Evolutionary conservation across 2,888 invertebrate genomes (phyloP), one percentile per base, ranked within the genome.

Genomic region (Trichopria drosophilae): DNA sequence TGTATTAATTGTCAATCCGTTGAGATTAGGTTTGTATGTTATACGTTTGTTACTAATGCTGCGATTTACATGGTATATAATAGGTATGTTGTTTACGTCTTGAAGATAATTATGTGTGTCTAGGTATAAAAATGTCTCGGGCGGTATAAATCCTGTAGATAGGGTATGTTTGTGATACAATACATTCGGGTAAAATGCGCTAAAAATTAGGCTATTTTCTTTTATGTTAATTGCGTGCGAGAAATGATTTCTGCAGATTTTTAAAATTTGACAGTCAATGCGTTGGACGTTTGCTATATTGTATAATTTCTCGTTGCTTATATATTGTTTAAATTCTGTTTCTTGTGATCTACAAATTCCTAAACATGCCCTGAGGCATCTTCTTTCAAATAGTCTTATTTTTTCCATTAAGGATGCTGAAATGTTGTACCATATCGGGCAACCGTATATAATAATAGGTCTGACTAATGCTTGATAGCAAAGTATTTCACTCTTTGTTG

Each of bases 361-460:
- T 12, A 37, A 19, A 9, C 18, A 15, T 6, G 37, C 13, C 6
- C 41, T 7, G 29, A 40, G 31, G 28, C 41, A 40, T 31, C 6
- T 13, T 16, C 28, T 40, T 15, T 40, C 41, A 29, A 40, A 40
- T n/a, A 6, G 6, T 10, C 41, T n/a, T 29, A 40, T 9, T 29
- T 16, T 24, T 29, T 40, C 41, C 41, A 40, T 40, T 16, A 10
- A 6, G 6, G 26, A 16, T 1, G 57, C 51, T 9, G 35, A 28
- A 1, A 61, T 45, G 9, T 53, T 58, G 13, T 13, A 40, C 41
- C 41, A 40, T 6, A 29, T 31, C 6, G 41, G 41, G 41, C n/a
- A 6, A 13, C n/a, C 41, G 15, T 40, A 40, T 13, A 28, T 40
- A 34, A 40, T 6, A 7, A 40, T n/a, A 6, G 41, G 28, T n/a